phyloP scores from a whole-genome alignment of 23 tunicate species.

The Oikopleura albicans region DNA sequence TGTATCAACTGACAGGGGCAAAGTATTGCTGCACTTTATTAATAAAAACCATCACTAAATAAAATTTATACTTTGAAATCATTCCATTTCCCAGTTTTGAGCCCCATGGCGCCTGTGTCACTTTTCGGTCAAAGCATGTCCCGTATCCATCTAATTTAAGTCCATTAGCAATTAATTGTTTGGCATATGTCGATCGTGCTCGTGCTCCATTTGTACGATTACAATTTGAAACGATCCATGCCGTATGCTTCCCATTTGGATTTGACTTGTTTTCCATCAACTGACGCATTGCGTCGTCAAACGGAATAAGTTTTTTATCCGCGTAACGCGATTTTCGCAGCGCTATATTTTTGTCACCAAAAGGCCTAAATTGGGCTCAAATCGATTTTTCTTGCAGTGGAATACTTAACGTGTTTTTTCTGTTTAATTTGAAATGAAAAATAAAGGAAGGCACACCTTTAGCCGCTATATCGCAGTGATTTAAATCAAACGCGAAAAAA shows the following conservation, averaged over 20 bases:
- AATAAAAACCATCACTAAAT: neutral
- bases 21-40: too few relatives aligned
- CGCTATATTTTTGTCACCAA: neutral
- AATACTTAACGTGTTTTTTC: too few relatives aligned
- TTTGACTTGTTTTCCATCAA: neutral
- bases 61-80: neutral
- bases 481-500: too few relatives aligned
- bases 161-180: neutral
- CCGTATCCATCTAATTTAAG: constrained; percentile 3
- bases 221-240: constrained; percentile 3
- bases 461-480: too few relatives aligned
- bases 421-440: too few relatives aligned
- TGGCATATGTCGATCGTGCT: neutral
- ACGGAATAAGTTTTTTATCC: neutral
- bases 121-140: neutral
- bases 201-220: neutral
- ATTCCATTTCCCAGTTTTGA: neutral
- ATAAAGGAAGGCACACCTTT: too few relatives aligned
- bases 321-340: neutral
- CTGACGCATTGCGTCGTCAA: neutral
- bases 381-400: too few relatives aligned
- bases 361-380: neutral
- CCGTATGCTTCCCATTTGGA: neutral
- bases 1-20: too few relatives aligned
- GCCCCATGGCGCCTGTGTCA: neutral